Evolutionary conservation across 2,797 vertebrate genomes (phyloP).

Genomic region (Chelon auratus): DNA sequence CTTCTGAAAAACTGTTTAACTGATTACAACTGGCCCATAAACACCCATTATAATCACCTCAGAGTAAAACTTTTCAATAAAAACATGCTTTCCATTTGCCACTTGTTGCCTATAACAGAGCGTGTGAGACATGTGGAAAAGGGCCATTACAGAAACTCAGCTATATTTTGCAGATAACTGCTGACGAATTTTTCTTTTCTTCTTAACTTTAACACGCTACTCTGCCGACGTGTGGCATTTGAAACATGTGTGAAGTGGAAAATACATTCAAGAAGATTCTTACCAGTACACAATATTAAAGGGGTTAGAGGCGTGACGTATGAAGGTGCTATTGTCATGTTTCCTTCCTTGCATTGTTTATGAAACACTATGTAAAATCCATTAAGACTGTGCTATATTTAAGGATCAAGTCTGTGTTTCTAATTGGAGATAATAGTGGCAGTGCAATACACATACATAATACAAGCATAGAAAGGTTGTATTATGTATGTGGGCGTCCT

Average conservation of each 20-base stretch:
- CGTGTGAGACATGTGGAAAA: not conserved
- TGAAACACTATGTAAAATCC: constrained; percentile 10
- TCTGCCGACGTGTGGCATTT: not conserved
- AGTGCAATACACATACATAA: not conserved
- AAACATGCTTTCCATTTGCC: not conserved
- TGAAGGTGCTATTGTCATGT: constrained; percentile 1
- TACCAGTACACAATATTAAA: not conserved
- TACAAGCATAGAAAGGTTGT: no score
- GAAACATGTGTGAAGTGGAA: not conserved
- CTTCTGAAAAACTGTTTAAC: not conserved
- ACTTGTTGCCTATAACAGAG: not conserved
- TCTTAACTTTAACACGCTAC: not conserved
- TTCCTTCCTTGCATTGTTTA: constrained; percentile 56
- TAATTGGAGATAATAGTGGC: not conserved
- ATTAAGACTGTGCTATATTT: not conserved
- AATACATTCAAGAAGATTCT: not conserved
- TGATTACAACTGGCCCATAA: not conserved
- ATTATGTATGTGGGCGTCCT: not conserved
- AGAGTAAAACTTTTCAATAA: no score
- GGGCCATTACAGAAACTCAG: not conserved
- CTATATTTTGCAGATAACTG: not conserved
- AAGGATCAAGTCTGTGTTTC: not conserved
- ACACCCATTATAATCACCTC: not conserved
- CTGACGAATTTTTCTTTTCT: no score
- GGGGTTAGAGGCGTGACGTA: not conserved